Percentiles rank a stretch among this genome's conserved stretches.
Conservation (phyloP, 2,797 vertebrate species). For the Dallia pectoralis region DNA sequence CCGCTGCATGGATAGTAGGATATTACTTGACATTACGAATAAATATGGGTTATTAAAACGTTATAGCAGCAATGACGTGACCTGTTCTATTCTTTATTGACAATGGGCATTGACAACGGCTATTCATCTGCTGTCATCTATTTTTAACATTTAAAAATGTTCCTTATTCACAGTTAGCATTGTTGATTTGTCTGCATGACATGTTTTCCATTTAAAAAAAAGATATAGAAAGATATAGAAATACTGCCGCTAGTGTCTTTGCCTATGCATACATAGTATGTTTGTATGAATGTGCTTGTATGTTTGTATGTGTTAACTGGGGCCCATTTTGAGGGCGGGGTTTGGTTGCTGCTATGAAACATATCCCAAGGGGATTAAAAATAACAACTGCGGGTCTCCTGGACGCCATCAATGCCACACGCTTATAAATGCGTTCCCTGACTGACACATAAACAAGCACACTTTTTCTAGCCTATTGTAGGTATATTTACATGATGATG, state of each 20-base stretch:
- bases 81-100: conserved; percentile 14
- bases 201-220: conserved; percentile 42
- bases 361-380: conserved; percentile 76
- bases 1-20: not conserved
- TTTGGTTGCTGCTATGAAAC: conserved; percentile 65
- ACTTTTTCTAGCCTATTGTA: not conserved
- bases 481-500: not conserved
- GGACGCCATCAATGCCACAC: conserved; percentile 68
- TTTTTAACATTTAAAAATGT: conserved; percentile 22
- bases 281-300: conserved; percentile 23
- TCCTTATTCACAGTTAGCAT: conserved; percentile 55
- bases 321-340: conserved; percentile 39
- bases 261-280: conserved; percentile 14
- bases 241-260: conserved; percentile 10
- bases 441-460: conserved; percentile 4
- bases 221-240: not conserved
- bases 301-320: conserved; percentile 20
- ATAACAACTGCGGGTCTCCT: conserved; percentile 81
- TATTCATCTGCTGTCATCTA: conserved; percentile 27
- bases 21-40: not conserved
- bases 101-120: conserved; percentile 19
- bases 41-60: not conserved
- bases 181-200: conserved; percentile 29
- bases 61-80: not conserved
- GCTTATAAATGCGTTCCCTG: conserved; percentile 23